A percentile compares a stretch with the other conserved stretches of the same genome.
Conservation (phyloP, 2,113 vertebrate species). For the Piaya cayana region DNA sequence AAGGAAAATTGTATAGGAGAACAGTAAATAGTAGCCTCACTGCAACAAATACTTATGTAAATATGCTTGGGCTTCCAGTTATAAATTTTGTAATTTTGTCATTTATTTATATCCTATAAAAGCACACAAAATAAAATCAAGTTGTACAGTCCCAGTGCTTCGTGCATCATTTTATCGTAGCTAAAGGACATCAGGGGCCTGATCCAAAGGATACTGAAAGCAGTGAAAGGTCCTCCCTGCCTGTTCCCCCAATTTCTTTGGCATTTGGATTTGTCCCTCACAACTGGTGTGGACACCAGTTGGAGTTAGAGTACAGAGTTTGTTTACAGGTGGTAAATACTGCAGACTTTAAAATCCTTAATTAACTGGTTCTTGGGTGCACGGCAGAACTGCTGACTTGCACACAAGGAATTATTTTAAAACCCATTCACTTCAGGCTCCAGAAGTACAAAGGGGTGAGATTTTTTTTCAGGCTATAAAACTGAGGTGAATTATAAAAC, state of each 20-base stretch:
- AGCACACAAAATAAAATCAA: slow-evolving; percentile 98
- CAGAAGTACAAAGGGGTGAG: not conserved
- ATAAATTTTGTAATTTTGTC: slow-evolving; percentile 97
- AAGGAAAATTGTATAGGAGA: slow-evolving; percentile 84
- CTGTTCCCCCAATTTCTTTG: not conserved
- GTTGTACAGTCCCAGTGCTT: slow-evolving; percentile 84
- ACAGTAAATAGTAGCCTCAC: slow-evolving; percentile 84
- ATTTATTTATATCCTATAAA: slow-evolving; percentile 99
- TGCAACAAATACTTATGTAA: slow-evolving; percentile 89
- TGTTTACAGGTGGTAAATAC: not conserved
- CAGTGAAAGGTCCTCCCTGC: not conserved
- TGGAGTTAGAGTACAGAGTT: not conserved
- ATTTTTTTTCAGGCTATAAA: not conserved
- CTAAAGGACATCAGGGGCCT: not conserved
- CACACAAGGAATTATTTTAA: not conserved
- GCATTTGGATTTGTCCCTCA: fast-evolving
- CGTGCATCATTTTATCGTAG: slow-evolving; percentile 46
- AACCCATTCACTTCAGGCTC: not conserved
- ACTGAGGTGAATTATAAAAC: not conserved
- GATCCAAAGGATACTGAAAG: not conserved
- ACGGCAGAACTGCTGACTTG: not conserved
- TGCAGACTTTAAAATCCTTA: not conserved
- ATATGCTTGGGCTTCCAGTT: slow-evolving; percentile 99
- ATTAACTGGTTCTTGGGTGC: not conserved
- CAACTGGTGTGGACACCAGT: not conserved